Evolutionary conservation across 2,888 invertebrate species (phyloP), one percentile per base, ranked within the genome.

Genomic region (Epsilonema sp.): DNA sequence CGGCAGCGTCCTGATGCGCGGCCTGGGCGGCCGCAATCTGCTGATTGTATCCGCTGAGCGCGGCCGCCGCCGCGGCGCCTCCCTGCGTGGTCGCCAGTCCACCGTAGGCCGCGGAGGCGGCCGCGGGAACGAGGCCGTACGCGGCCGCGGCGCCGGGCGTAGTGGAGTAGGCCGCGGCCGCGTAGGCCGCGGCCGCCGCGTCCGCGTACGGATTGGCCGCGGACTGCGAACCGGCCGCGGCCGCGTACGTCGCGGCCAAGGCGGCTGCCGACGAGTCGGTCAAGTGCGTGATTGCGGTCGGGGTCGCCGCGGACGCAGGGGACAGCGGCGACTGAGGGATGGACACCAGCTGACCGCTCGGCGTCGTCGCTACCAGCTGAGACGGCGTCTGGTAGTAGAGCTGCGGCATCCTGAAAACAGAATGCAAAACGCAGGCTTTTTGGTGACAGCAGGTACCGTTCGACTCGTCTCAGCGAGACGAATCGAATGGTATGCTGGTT

Each of bases 321-420:
- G 39, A 43, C 20, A 43, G 31, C n/a, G 43, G 43, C 11, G 43
- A 43, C 5, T 26, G 26, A 3, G 42, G 42, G 8, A 23, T 20
- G n/a, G 21, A 19, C 43, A 43, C 13, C 26, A 23, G 19, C 11
- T 8, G 16, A 3, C 19, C 16, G n/a, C n/a, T n/a, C n/a, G n/a
- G n/a, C n/a, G 43, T 22, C n/a, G 23, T 38, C 4, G 19, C 13
- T 8, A 31, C 4, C 40, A 38, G 23, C 44, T 31, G 19, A 11
- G 4, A 22, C 20, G 36, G 3, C n/a, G 36, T 19, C 23, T 36
- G 37, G n/a, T 41, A 41, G 23, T 46, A 46, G 8, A 46, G 41
- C 36, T 42, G 47, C 2, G 42, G 42, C n/a, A 47, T 4, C n/a
- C 47, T 47, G 36, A n/a, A 46, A 40, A 4, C 19, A 24, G n/a